Evolutionary conservation across 1,140 invertebrate genomes (phyloP), one percentile per base, ranked within the genome.

Genomic region (Cyclargus thomasi): DNA sequence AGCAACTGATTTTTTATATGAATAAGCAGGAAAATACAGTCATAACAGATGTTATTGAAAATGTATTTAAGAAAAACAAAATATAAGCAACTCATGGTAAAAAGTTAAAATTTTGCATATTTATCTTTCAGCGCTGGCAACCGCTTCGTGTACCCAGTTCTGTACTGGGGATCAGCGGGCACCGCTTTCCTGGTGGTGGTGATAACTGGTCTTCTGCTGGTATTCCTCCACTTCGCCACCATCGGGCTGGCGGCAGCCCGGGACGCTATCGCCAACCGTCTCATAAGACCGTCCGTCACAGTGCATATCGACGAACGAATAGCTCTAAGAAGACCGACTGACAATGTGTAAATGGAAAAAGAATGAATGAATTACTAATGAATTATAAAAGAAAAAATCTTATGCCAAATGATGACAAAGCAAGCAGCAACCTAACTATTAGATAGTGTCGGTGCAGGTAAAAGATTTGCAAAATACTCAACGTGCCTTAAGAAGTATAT

Each of bases 81-180:
- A 29, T 3, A 6, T 29, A 29, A 29, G 23, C 23, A 29, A 29
- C 23, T 29, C 6, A 29, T 6, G 2, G 23, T n/a, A n/a, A 29
- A 29, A 29, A 29, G 2, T 29, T 2, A 29, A 29, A 29, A 29
- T 29, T 29, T 29, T 0, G 0, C 2, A 3, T 29, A 6, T 29
- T 29, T 29, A 8, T 29, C 4, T 85, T 85, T 55, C 82, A 91
- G 90, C 4, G 64, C 73, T 11, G 88, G 88, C n/a, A 81, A 87
- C 21, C 74, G 75, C 0, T 91, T 72, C 69, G 74, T 91, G 20
- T 91, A 90, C 67, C 78, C 85, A 0, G 82, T 90, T 3, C 64
- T 91, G 20, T 69, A 90, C 67, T 91, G 90, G 90, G 69, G 68
- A 3, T 64, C 82, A 0, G 79, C 86, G 0, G 80, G 80, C 0